Evolutionary conservation across 2,113 vertebrate species (phyloP).

Genomic region (Eretmochelys imbricata): DNA sequence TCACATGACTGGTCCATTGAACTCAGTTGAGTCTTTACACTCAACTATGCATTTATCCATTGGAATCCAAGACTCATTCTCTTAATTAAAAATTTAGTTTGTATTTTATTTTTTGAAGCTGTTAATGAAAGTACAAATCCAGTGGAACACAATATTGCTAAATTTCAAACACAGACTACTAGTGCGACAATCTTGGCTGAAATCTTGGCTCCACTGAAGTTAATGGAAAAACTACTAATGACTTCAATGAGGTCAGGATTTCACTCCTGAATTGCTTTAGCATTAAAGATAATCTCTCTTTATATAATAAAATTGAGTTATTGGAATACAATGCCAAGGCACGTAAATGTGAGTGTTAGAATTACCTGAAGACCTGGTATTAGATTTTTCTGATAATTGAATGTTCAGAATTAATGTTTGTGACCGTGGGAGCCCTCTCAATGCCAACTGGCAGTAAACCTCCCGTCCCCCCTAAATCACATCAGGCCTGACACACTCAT

Average conservation of each 20-base stretch:
- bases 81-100: neutral
- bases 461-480: no score
- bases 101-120: slow-evolving; percentile 24
- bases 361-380: slow-evolving; percentile 30
- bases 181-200: neutral
- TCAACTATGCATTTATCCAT: slow-evolving; percentile 42
- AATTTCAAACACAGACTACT: neutral
- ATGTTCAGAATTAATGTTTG: slow-evolving; percentile 41
- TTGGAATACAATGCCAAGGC: slow-evolving; percentile 44
- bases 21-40: slow-evolving; percentile 22
- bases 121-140: slow-evolving; percentile 25
- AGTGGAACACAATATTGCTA: neutral
- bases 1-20: slow-evolving; percentile 21
- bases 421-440: no score
- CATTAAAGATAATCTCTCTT: slow-evolving; percentile 12
- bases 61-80: slow-evolving; percentile 39
- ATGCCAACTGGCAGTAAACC: no score
- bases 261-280: slow-evolving; percentile 18
- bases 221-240: slow-evolving; percentile 10
- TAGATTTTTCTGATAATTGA: slow-evolving; percentile 7
- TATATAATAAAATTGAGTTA: slow-evolving; percentile 36
- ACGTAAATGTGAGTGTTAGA: neutral
- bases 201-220: neutral
- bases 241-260: slow-evolving; percentile 2
- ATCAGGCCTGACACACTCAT: neutral